Evolutionary conservation across 2,113 vertebrate genomes (phyloP), one percentile per base, ranked within the genome.

Genomic region (Engraulis encrasicolus): DNA sequence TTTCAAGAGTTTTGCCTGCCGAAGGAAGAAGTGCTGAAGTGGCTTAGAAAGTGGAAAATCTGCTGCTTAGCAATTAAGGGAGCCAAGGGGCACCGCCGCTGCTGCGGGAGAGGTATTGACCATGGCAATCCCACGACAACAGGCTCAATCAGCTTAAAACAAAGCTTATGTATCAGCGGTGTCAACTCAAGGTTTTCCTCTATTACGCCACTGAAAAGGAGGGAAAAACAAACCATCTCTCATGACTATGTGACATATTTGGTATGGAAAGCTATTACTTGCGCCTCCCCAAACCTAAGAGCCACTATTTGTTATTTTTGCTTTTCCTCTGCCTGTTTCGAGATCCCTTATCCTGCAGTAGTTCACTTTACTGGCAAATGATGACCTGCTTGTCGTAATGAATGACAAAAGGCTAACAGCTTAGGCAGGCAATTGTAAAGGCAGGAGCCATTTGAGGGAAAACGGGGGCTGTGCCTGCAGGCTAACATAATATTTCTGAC

Each of bases 21-120:
- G n/a, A n/a, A n/a, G n/a, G 85, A 81, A 88, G 91, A 93, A 92
- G 86, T 92, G 92, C 93, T 92, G 92, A 93, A 87, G 86, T 78
- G 80, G 91, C 87, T 87, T 71, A 6, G 81, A n/a, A n/a, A n/a
- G 61, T 90, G 66, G 2, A 80, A 87, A 91, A 90, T 92, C 87
- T 79, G 80, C 86, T 79, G 85, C 91, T 91, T 86, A 89, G 92
- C 91, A 92, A 94, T 94, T 93, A 94, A 91, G 91, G 83, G 5
- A n/a, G 85, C 36, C 81, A 6, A 81, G 84, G 89, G 87, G 87
- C 89, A 79, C 71, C 27, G 11, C 36, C 17, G 81, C n/a, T n/a
- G n/a, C n/a, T n/a, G n/a, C n/a, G n/a, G 83, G 50, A 27, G 38
- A 23, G 50, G 36, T 78, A 66, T 83, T 83, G 79, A 81, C 61